Conservation (phyloP, 2,888 invertebrate genomes). For the Hypena proboscidalis region DNA sequence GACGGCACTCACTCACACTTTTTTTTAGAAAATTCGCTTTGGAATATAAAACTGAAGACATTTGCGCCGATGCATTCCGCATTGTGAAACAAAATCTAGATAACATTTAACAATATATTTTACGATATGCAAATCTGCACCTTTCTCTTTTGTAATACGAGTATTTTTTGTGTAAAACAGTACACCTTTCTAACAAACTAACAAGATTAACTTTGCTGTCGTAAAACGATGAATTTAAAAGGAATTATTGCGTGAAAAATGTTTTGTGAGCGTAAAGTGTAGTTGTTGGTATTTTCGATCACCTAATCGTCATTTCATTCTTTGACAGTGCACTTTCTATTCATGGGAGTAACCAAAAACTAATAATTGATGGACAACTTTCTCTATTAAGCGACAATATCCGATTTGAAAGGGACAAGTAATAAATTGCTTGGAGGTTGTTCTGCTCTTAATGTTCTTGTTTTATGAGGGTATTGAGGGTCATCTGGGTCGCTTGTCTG, state of each 20-base stretch:
- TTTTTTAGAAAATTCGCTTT: constrained; percentile 13
- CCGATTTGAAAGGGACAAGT: constrained; percentile 1
- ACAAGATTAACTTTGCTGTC: constrained; percentile 9
- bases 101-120: background rate
- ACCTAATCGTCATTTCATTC: constrained; percentile 30
- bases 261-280: constrained; percentile 1
- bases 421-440: background rate
- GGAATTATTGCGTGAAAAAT: constrained; percentile 1
- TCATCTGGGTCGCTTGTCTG: too few species aligned
- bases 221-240: background rate
- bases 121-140: constrained; percentile 5
- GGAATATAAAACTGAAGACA: constrained; percentile 13
- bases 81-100: constrained; percentile 17
- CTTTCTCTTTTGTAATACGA: background rate
- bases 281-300: constrained; percentile 8
- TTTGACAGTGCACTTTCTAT: constrained; percentile 52
- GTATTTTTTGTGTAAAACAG: constrained; percentile 1
- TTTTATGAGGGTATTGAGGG: background rate
- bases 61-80: constrained; percentile 3
- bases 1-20: background rate
- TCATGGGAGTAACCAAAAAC: constrained; percentile 49
- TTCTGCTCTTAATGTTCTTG: background rate
- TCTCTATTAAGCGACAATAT: constrained; percentile 17
- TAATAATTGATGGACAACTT: constrained; percentile 40
- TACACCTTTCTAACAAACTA: constrained; percentile 3